Percentiles rank a stretch among this genome's conserved stretches.
phyloP scores from a whole-genome alignment of 1,140 invertebrate species.

The Caenorhabditis latens region DNA sequence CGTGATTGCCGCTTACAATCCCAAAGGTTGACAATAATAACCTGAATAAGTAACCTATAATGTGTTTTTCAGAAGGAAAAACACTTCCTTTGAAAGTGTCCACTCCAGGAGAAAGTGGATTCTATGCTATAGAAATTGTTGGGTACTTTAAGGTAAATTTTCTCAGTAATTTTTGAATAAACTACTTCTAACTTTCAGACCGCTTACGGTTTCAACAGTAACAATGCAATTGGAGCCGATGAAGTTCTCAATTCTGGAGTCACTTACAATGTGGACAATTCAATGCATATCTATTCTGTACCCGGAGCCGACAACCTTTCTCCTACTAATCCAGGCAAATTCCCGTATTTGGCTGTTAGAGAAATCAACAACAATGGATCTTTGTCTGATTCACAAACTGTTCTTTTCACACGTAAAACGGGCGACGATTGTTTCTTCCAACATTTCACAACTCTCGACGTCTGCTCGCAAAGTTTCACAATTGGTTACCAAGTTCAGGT shows the following conservation, averaged over 20 bases:
- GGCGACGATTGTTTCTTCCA: background rate
- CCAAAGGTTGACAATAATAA: background rate
- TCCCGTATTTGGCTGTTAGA: background rate
- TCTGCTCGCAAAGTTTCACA: conserved; percentile 5
- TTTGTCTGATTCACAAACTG: background rate
- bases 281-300: background rate
- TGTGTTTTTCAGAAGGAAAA: background rate
- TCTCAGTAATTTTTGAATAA: background rate
- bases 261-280: background rate
- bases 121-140: background rate
- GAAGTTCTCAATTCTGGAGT: conserved; percentile 12
- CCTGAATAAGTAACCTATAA: too few relatives aligned
- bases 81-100: background rate
- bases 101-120: background rate
- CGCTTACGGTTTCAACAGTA: background rate
- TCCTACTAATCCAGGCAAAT: background rate
- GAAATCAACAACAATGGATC: conserved; percentile 13
- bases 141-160: background rate
- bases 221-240: background rate
- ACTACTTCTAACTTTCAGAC: background rate
- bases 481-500: conserved; percentile 24
- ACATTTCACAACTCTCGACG: background rate
- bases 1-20: background rate
- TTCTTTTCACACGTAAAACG: background rate
- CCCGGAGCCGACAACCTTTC: background rate